Conservation (phyloP, 2,113 vertebrate species). For the Stegostoma tigrinum region DNA sequence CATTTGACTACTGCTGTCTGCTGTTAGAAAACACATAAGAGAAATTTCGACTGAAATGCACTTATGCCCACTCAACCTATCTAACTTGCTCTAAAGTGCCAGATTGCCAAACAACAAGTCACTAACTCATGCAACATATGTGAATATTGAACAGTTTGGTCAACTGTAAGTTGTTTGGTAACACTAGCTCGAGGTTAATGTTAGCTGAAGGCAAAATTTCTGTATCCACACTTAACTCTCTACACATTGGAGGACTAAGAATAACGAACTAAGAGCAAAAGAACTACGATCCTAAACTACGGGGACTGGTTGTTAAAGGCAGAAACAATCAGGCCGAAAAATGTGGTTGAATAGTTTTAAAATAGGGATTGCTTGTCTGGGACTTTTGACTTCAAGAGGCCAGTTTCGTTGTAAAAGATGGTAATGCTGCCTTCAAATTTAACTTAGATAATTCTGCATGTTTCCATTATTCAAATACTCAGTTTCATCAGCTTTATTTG, state of each 20-base stretch:
- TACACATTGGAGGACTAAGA: background rate
- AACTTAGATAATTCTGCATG: background rate
- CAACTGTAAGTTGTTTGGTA: background rate
- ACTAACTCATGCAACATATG: background rate
- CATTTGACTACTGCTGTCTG: background rate
- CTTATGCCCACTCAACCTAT: background rate
- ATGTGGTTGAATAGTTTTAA: background rate
- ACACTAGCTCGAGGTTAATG: background rate
- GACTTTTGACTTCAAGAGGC: background rate
- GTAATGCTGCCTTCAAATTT: background rate
- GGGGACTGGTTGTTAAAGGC: background rate
- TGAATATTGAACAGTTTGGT: background rate
- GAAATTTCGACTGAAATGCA: background rate
- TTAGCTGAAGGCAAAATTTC: background rate
- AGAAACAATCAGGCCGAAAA: background rate
- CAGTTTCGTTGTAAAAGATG: background rate
- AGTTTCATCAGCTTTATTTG: background rate
- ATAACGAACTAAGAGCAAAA: no score
- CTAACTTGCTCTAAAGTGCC: background rate
- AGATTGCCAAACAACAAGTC: background rate
- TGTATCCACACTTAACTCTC: background rate
- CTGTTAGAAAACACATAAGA: background rate
- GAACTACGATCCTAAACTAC: background rate
- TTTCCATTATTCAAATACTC: background rate
- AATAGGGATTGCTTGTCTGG: background rate